phyloP scores from a whole-genome alignment of 2,113 vertebrate species.

The Tonatia bakeri region DNA sequence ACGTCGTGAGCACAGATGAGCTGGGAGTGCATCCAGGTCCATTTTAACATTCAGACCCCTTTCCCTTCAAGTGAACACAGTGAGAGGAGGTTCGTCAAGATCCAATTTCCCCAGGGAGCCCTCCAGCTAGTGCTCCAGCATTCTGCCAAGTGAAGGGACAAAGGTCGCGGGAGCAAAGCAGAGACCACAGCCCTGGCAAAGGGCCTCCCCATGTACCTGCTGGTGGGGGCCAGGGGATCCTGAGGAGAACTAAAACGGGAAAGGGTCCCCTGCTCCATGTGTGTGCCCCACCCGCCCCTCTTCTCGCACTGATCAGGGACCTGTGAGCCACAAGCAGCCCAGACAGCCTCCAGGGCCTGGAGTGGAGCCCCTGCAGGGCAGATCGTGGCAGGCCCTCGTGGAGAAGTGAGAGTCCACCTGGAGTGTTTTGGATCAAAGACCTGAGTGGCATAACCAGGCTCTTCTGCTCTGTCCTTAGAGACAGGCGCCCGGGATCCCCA shows the following conservation, averaged over 20 bases:
- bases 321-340: background rate
- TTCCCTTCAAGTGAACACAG: background rate
- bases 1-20: background rate
- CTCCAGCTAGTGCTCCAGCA: background rate
- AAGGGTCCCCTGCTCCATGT: background rate
- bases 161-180: background rate
- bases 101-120: background rate
- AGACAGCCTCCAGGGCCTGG: background rate
- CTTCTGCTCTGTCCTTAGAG: background rate
- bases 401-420: background rate
- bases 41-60: background rate
- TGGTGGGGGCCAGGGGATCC: background rate
- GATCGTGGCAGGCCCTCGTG: background rate
- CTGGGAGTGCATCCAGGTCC: background rate
- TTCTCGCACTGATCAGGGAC: background rate
- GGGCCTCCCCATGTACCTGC: background rate
- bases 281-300: background rate
- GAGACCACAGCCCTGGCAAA: background rate
- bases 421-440: background rate
- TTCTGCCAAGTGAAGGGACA: background rate
- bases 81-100: background rate
- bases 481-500: background rate
- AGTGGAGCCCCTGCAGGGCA: background rate
- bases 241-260: background rate
- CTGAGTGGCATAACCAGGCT: background rate